phyloP scores from a whole-genome alignment of 2,113 vertebrate genomes.

The Lepus europaeus region DNA sequence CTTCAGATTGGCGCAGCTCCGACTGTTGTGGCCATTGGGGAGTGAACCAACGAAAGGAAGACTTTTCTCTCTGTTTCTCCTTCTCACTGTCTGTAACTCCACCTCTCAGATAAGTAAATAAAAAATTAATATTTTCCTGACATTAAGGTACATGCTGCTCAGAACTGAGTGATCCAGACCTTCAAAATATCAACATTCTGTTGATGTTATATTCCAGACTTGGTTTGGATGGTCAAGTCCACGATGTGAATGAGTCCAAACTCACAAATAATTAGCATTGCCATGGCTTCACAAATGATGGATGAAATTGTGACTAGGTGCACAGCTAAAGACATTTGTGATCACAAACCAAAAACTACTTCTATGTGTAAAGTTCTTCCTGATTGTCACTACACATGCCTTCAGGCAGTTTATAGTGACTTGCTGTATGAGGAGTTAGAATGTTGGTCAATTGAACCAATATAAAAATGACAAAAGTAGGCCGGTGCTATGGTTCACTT shows the following conservation, averaged over 20 bases:
- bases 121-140: not conserved
- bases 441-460: too few species aligned
- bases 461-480: too few species aligned
- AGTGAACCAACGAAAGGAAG: too few species aligned
- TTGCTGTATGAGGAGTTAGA: not conserved
- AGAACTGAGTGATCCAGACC: not conserved
- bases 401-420: not conserved
- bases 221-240: not conserved
- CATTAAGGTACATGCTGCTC: not conserved
- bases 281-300: not conserved
- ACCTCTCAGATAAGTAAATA: too few species aligned
- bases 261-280: not conserved
- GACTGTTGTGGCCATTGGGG: too few species aligned
- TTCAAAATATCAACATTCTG: not conserved
- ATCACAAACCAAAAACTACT: not conserved
- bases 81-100: too few species aligned
- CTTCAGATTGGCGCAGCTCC: too few species aligned
- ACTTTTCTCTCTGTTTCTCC: too few species aligned
- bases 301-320: not conserved
- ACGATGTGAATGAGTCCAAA: not conserved
- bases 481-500: too few species aligned
- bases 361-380: not conserved
- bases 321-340: not conserved
- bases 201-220: not conserved
- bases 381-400: not conserved